A percentile compares a stretch with the other conserved stretches of the same genome.
Conservation (phyloP, 2,888 invertebrate species). For the Hetaerina titia region DNA sequence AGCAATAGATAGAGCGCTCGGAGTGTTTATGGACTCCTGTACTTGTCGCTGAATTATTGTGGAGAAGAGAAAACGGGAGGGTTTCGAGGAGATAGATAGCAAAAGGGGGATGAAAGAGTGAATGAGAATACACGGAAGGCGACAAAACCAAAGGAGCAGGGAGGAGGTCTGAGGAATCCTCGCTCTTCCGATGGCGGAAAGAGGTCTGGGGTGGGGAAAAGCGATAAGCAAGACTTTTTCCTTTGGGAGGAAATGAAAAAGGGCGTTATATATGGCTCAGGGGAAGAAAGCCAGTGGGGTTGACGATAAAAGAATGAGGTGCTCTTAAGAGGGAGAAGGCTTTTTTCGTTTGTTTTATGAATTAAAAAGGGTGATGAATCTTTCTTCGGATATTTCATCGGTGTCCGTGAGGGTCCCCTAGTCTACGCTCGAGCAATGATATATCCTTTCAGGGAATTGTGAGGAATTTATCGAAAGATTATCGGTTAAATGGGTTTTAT, state of each 20-base stretch:
- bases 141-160: neutral
- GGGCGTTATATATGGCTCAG: constrained; percentile 34
- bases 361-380: constrained; percentile 47
- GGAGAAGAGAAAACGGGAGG: neutral
- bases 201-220: neutral
- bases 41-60: neutral
- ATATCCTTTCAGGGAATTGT: neutral
- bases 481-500: constrained; percentile 46
- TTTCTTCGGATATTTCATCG: constrained; percentile 19
- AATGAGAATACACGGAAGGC: neutral
- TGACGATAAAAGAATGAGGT: constrained; percentile 39
- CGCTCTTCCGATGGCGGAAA: neutral
- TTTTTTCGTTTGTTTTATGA: constrained; percentile 54
- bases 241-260: constrained; percentile 52
- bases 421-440: constrained; percentile 28
- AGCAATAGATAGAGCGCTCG: neutral
- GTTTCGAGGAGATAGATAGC: neutral
- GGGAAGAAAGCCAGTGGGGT: constrained; percentile 53
- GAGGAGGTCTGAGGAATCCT: neutral
- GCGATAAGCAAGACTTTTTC: constrained; percentile 59
- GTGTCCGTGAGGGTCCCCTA: neutral
- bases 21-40: neutral
- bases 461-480: constrained; percentile 55
- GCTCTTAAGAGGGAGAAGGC: constrained; percentile 9
- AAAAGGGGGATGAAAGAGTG: neutral